phyloP scores from a whole-genome alignment of 2,797 vertebrate species.

The Uromys caudimaculatus region DNA sequence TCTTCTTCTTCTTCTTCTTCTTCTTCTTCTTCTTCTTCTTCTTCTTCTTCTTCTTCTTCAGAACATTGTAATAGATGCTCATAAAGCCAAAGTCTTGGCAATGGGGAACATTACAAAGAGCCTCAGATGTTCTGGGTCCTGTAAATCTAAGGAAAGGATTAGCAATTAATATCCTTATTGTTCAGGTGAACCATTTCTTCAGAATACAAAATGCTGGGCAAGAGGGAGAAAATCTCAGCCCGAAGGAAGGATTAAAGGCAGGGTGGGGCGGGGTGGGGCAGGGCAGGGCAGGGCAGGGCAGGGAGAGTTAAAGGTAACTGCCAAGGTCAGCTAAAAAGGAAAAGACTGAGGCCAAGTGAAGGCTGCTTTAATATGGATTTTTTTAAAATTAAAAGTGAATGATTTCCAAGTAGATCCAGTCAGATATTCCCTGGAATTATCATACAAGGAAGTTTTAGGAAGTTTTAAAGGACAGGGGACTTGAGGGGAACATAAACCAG shows the following conservation, averaged over 20 bases:
- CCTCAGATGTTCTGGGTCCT: background rate
- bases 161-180: background rate
- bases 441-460: background rate
- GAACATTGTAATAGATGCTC: background rate
- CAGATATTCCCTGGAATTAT: conserved; percentile 22
- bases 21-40: rapidly evolving
- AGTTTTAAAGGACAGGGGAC: background rate
- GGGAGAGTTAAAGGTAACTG: background rate
- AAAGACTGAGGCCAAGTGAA: background rate
- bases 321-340: background rate
- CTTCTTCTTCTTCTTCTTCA: background rate
- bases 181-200: background rate
- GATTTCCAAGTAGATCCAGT: conserved; percentile 47
- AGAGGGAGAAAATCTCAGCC: background rate
- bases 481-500: background rate
- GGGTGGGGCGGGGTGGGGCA: too few relatives aligned
- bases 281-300: too few relatives aligned
- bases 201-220: background rate
- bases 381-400: background rate
- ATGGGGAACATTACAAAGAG: background rate
- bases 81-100: background rate
- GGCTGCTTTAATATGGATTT: conserved; percentile 32
- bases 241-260: background rate
- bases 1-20: too few relatives aligned
- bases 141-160: background rate